Percentiles rank a stretch among this genome's conserved stretches.
Evolutionary conservation across 2,888 invertebrate genomes (phyloP).

Genomic region (Dicranocentrus wangi): DNA sequence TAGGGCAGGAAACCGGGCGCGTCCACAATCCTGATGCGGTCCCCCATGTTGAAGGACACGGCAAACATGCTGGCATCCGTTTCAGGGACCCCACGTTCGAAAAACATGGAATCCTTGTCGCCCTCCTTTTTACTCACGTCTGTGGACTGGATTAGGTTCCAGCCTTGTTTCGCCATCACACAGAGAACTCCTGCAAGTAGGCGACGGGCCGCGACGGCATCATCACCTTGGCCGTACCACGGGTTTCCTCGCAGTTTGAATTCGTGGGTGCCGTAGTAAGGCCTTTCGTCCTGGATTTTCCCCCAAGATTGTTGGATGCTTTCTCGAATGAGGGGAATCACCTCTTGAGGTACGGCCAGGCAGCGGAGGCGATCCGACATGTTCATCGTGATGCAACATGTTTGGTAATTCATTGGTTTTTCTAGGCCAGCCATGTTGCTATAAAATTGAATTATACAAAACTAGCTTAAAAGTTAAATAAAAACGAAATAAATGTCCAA

Average conservation of each 20-base stretch:
- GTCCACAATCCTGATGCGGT: constrained; percentile 58
- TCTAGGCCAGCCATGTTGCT: no score
- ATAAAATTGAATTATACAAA: no score
- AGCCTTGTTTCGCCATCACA: constrained; percentile 47
- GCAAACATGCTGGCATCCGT: constrained; percentile 57
- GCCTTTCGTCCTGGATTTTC: constrained; percentile 58
- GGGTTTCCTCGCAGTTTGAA: constrained; percentile 59
- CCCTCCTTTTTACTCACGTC: constrained; percentile 61
- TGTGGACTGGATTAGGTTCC: constrained; percentile 57
- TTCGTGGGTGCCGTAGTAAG: constrained; percentile 65
- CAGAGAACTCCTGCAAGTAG: constrained; percentile 21
- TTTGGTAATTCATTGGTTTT: constrained; percentile 45
- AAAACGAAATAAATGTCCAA: no score
- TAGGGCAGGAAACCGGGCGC: constrained; percentile 50
- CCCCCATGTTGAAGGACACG: constrained; percentile 58
- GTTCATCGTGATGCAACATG: constrained; percentile 65
- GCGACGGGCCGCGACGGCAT: constrained; percentile 42
- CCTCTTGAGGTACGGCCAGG: constrained; percentile 48
- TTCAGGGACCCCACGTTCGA: constrained; percentile 54
- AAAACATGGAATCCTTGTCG: constrained; percentile 65
- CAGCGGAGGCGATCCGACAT: constrained; percentile 63
- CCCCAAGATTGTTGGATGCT: constrained; percentile 55
- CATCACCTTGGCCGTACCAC: constrained; percentile 45
- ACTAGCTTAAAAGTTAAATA: no score
- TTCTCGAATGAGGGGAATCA: constrained; percentile 45